These are phyloP conservation scores for Neopelma chrysocephalum DNA, from an alignment of 2,797 vertebrate species.

Conservation along the genomic window DNA sequence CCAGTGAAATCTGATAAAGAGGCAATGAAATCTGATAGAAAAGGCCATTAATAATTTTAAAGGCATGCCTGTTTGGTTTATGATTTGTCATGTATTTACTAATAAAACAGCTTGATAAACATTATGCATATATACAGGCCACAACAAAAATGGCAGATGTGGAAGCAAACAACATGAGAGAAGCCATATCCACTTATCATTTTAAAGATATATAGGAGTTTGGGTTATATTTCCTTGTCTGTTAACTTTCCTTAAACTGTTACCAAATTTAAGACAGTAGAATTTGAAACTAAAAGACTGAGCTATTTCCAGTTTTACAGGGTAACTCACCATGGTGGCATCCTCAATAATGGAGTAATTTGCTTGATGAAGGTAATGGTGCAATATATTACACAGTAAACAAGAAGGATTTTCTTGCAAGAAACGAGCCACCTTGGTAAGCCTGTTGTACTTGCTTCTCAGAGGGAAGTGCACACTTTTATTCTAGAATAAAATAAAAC, in stretches of 20 bases:
- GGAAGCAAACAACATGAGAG: neutral
- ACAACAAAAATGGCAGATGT: neutral
- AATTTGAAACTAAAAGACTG: neutral
- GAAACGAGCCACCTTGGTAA: conserved; percentile 92
- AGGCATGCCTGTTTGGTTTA: neutral
- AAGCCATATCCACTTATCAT: neutral
- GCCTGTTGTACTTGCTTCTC: conserved; percentile 95
- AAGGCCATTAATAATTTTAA: neutral
- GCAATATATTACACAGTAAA: conserved; percentile 94
- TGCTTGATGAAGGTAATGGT: conserved; percentile 96
- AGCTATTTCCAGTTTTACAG: neutral
- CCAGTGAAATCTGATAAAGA: neutral
- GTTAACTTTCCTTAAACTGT: neutral
- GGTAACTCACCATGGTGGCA: conserved; percentile 90
- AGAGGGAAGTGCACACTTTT: conserved; percentile 96
- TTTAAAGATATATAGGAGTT: neutral
- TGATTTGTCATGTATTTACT: neutral
- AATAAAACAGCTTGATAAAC: neutral
- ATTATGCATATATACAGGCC: neutral
- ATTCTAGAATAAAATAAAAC: conserved; percentile 80
- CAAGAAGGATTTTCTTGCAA: conserved; percentile 98
- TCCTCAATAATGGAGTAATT: conserved; percentile 95
- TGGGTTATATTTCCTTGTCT: neutral
- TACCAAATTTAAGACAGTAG: neutral
- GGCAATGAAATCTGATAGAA: neutral